phyloP scores from a whole-genome alignment of 2,797 vertebrate species.

The Smutsia temminckii region DNA sequence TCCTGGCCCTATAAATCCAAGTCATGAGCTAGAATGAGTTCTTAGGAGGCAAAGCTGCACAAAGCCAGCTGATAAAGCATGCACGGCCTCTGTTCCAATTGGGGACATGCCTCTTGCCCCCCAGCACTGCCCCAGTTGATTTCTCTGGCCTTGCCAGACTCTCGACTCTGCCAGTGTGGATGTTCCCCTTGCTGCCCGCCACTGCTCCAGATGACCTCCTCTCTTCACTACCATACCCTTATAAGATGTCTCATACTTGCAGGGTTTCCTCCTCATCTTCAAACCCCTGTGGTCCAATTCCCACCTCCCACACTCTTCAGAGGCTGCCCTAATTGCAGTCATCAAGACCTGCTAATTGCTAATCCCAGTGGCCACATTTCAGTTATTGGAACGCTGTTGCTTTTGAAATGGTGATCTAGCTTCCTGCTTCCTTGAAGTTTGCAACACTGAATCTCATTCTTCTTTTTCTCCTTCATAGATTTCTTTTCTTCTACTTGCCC shows the following conservation, averaged over 20 bases:
- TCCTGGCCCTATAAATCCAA: not conserved
- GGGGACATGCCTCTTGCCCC: not conserved
- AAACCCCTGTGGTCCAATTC: not conserved
- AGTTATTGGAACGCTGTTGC: not conserved
- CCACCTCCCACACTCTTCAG: not conserved
- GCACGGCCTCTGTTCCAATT: not conserved
- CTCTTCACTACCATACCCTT: not conserved
- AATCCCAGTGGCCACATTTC: not conserved
- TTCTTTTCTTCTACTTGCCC: not conserved
- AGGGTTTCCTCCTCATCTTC: not conserved
- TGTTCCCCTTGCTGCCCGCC: not conserved
- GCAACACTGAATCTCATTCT: not conserved
- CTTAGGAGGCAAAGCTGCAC: not conserved
- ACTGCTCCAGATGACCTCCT: not conserved
- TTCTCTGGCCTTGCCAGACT: not conserved
- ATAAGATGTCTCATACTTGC: not conserved
- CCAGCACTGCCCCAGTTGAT: not conserved
- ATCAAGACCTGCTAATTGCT: slow-evolving; percentile 56
- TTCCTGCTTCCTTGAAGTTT: not conserved
- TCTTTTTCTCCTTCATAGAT: not conserved
- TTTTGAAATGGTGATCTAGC: slow-evolving; percentile 12
- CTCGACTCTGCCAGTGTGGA: not conserved
- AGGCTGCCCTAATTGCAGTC: not conserved
- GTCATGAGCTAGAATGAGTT: not conserved
- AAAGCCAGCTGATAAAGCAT: not conserved